Evolutionary conservation across 1,140 invertebrate species (phyloP).

Genomic region (Lycorma delicatula): DNA sequence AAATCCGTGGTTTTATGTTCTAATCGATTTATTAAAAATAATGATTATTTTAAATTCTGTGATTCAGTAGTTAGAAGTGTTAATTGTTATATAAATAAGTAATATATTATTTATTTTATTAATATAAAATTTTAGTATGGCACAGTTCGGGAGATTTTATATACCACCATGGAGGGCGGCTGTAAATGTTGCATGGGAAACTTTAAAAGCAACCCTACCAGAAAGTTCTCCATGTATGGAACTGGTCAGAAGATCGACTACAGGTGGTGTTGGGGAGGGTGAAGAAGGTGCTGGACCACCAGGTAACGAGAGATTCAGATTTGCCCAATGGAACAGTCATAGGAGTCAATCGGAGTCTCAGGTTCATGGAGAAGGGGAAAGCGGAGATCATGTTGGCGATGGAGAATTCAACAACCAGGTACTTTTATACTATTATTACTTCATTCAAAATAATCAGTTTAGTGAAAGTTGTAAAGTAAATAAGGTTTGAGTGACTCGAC

Average conservation of each 20-base stretch:
- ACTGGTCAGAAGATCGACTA: conserved; percentile 32
- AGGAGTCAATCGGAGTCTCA: not conserved
- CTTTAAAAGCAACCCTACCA: conserved; percentile 64
- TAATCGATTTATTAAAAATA: too few species aligned
- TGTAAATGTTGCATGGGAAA: conserved; percentile 69
- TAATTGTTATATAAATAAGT: too few species aligned
- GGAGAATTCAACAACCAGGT: too few species aligned
- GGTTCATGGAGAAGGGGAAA: not conserved
- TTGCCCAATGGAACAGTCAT: conserved; percentile 1
- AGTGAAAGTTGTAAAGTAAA: too few species aligned
- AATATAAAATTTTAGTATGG: conserved; percentile 36
- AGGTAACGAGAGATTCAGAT: not conserved
- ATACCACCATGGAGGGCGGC: conserved; percentile 64
- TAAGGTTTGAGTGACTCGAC: too few species aligned
- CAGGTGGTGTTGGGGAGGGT: conserved; percentile 6
- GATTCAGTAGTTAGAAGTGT: too few species aligned
- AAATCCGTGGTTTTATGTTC: too few species aligned
- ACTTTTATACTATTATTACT: too few species aligned
- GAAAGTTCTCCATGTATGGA: conserved; percentile 50
- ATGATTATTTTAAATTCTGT: too few species aligned
- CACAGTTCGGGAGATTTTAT: conserved; percentile 48
- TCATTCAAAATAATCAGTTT: too few species aligned
- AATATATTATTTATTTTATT: too few species aligned
- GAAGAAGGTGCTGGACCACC: conserved; percentile 3
- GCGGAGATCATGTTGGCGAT: too few species aligned